Conservation (phyloP, 1,140 invertebrate species). For the Bombus terrestris region DNA sequence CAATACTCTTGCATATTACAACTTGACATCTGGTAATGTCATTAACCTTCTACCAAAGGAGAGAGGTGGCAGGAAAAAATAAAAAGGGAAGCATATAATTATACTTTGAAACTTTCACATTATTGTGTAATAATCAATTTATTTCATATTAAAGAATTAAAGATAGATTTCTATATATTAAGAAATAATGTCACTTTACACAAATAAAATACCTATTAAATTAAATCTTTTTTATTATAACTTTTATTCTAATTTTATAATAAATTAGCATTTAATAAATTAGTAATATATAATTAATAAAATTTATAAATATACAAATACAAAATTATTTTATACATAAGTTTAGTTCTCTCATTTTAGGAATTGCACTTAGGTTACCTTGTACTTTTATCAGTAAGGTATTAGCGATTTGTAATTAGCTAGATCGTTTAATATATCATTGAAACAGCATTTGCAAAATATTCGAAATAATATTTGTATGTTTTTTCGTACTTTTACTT, state of each 20-base stretch:
- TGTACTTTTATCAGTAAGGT: conserved; percentile 32
- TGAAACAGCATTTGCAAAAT: conserved; percentile 5
- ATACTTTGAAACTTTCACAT: neutral
- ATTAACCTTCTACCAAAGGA: conserved; percentile 97
- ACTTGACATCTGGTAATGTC: conserved; percentile 91
- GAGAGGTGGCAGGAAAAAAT: conserved; percentile 98
- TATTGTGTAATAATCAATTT: neutral
- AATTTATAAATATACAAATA: conserved; percentile 48
- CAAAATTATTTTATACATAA: conserved; percentile 37
- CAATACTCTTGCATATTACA: conserved; percentile 97
- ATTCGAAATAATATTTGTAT: neutral
- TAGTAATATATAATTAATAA: conserved; percentile 38
- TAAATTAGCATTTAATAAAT: conserved; percentile 47
- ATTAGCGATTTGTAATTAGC: conserved; percentile 24
- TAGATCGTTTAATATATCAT: neutral
- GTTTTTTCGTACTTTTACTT: neutral
- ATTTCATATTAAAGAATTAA: neutral
- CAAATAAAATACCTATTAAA: conserved; percentile 32
- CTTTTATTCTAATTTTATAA: neutral
- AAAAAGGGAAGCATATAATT: conserved; percentile 75
- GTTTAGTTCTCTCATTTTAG: conserved; percentile 6
- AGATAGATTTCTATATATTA: neutral
- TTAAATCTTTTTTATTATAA: conserved; percentile 5
- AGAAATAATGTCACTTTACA: neutral
- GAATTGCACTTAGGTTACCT: conserved; percentile 28